Conservation (phyloP, 2,888 invertebrate genomes). For the Folsomia manolachei region DNA sequence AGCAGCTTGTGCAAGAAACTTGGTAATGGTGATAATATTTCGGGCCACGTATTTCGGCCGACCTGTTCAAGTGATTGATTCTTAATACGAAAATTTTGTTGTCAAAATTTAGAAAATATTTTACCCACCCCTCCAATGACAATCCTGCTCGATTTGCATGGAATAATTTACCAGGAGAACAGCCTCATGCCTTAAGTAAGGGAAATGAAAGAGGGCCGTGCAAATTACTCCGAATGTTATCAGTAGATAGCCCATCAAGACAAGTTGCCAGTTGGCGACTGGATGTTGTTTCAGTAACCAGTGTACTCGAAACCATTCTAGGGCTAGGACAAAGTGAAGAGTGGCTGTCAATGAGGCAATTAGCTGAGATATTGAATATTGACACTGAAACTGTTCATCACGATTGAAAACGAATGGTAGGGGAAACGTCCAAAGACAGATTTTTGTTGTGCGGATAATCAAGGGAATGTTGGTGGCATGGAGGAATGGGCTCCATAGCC, state of each 20-base stretch:
- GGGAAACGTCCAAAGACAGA: background rate
- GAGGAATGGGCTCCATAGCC: too few relatives aligned
- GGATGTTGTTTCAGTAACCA: background rate
- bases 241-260: background rate
- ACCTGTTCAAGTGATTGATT: too few relatives aligned
- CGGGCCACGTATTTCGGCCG: too few relatives aligned
- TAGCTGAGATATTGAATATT: too few relatives aligned
- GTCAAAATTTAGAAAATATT: background rate
- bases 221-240: background rate
- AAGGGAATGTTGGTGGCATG: too few relatives aligned
- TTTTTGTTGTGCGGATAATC: too few relatives aligned
- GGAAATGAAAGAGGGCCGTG: background rate
- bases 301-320: background rate
- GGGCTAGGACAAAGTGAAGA: background rate
- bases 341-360: background rate
- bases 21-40: too few relatives aligned
- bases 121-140: background rate
- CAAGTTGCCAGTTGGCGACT: background rate
- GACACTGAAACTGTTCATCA: too few relatives aligned
- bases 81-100: too few relatives aligned
- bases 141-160: background rate
- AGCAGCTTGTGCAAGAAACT: background rate
- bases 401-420: background rate
- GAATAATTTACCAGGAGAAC: background rate
- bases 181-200: background rate